These are phyloP conservation scores for Baronia brevicornis DNA, from an alignment of 2,888 invertebrate genomes.

Conservation along the genomic window DNA sequence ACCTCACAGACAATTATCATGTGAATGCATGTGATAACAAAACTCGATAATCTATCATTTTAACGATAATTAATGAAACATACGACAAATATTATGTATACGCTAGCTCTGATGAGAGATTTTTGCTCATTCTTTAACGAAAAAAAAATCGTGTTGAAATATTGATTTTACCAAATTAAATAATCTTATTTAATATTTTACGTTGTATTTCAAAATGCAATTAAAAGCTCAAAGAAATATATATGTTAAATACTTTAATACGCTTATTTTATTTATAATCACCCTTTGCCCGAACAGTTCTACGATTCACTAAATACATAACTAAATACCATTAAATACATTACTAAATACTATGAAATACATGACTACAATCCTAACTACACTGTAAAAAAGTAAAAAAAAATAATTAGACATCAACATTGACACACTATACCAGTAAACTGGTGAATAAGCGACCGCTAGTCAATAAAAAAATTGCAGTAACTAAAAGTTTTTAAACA, in stretches of 20 bases:
- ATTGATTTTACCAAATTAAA: constrained; percentile 85
- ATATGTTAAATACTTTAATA: constrained; percentile 84
- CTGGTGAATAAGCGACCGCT: too few species aligned
- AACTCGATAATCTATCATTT: constrained; percentile 76
- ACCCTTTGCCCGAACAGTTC: constrained; percentile 9
- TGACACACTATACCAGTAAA: too few species aligned
- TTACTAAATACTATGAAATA: too few species aligned
- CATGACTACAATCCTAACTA: too few species aligned
- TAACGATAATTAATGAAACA: constrained; percentile 71
- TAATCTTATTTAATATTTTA: constrained; percentile 88
- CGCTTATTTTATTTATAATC: constrained; percentile 55
- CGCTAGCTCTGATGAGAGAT: constrained; percentile 80
- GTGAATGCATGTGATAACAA: constrained; percentile 21
- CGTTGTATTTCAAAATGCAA: constrained; percentile 90
- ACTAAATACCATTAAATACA: constrained; percentile 1
- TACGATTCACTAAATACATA: neutral
- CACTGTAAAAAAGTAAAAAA: too few species aligned
- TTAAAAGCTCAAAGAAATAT: constrained; percentile 91
- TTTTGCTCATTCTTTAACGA: constrained; percentile 77
- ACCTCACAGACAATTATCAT: constrained; percentile 13
- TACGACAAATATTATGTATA: constrained; percentile 85
- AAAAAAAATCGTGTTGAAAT: constrained; percentile 70
- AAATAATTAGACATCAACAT: too few species aligned
- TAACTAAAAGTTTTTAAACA: too few species aligned
- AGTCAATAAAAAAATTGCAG: too few species aligned